Base-by-base conservation (phyloP, 2,888 invertebrate species). In the Synanthedon vespiformis region DNA sequence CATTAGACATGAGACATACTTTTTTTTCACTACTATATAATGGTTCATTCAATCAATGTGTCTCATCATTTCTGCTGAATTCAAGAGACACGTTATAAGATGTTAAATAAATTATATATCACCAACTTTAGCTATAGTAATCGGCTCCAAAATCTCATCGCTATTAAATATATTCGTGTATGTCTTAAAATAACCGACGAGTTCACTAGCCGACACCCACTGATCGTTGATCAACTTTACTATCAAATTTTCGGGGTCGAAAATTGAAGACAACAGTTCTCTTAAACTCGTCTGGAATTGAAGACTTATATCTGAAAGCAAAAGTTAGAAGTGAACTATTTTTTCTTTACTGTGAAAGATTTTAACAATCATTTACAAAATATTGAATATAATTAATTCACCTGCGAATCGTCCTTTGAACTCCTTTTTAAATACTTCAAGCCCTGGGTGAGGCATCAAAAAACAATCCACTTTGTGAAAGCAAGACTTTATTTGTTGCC, bases 121-220 rank as follows among this genome's bases (percentile, higher is more conserved):
- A 34, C 34, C 34, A 34, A 94, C 95, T 82, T 95, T 93, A 61
- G 97, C 89, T 95, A 98, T 97, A 57, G 95, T 95, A 78, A 96
- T 97, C 1, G 97, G 97, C 79, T 97, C 96, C 0, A 98, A 97
- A 58, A 98, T 83, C 70, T 96, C 95, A 72, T 96, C 95, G 51
- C 96, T 96, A 80, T 95, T 95, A 79, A 97, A 98, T 64, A 97
- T 94, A 72, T 93, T 93, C 75, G 97, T 94, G 72, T 98, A 98
- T 14, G 95, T 94, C 75, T 95, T 95, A 81, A 97, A 96, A 83
- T 97, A 98, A 76, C 96, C 95, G 56, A 97, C 88, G 54, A 98
- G 87, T 78, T 97, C 96, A 56, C 94, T 90, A 18, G 94, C 94
- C 65, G 93, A 94, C n/a, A 98, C 93, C 62, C 92, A 91, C 65